Evolutionary conservation across 1,140 invertebrate species (phyloP), one percentile per base, ranked within the genome.

Genomic region (Aradophagus sp.): DNA sequence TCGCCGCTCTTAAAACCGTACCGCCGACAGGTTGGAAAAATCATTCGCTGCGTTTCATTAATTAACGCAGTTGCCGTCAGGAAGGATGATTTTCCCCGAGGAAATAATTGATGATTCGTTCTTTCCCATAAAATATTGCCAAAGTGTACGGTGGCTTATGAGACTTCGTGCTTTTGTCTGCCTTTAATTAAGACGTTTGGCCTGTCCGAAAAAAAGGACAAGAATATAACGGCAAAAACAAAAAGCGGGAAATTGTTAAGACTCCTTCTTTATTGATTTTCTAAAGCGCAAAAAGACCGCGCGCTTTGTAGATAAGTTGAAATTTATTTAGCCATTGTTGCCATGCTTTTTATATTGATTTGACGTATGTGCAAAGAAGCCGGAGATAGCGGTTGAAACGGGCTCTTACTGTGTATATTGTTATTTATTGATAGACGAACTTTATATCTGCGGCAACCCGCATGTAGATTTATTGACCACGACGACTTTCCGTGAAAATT

Each of bases 391-490:
- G 45, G 10, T 27, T 41, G 48, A 5, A 50, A 23, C 29, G 14
- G 32, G 32, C 20, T 16, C 45, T 14, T 36, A 16, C 53, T 38
- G 14, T 38, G 14, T 45, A 42, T 23, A 16, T 15, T 32, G 36
- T 59, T 48, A 59, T 48, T 59, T 59, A 59, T 59, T 59, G 55
- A 59, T 59, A 59, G 42, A 39, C 55, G 32, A 59, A 59, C 34
- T 59, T 61, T 31, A 42, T 55, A 47, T 50, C 26, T 48, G 50
- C 50, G 14, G 15, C 10, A 23, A 32, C 61, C 48, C 48, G 61
- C 48, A 55, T 65, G 61, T 65, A 36, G 42, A 53, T 65, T 65
- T 65, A 55, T 55, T 65, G 42, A 47, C 61, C 42, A 55, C 50
- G 42, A 55, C 41, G 15, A 62, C 39, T 19, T 50, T 42, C 11